phyloP scores from a whole-genome alignment of 2,888 invertebrate genomes.

The Cyclophora albipunctata region DNA sequence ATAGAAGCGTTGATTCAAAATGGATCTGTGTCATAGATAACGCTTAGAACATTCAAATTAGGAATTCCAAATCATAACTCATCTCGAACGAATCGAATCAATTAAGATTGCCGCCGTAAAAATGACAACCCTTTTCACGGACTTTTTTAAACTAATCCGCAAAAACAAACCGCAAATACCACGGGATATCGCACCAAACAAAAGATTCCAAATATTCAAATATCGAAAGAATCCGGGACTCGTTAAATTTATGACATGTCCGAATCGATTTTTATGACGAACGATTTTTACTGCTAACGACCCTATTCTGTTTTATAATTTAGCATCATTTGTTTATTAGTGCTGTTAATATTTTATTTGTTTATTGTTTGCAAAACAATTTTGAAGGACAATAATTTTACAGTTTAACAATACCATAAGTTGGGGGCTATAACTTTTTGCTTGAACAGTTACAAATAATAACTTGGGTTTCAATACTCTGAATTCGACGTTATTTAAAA shows the following conservation, averaged over 20 bases:
- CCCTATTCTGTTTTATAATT: slow-evolving; percentile 8
- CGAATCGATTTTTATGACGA: slow-evolving; percentile 41
- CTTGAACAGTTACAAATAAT: no score
- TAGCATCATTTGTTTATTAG: not conserved
- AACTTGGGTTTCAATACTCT: no score
- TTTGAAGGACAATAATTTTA: no score
- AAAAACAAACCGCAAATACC: slow-evolving; percentile 51
- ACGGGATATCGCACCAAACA: slow-evolving; percentile 31
- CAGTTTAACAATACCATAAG: no score
- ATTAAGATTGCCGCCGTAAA: slow-evolving; percentile 25
- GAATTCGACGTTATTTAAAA: no score
- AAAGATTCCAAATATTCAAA: slow-evolving; percentile 22
- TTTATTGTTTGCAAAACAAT: no score
- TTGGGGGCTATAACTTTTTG: no score
- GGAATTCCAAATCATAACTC: slow-evolving; percentile 4
- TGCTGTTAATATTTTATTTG: no score
- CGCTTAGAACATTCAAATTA: no score
- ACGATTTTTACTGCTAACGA: slow-evolving; percentile 13
- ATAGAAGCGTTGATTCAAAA: no score
- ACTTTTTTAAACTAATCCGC: slow-evolving; percentile 30
- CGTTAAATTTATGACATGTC: slow-evolving; percentile 47
- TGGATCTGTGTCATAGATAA: not conserved
- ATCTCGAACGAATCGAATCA: slow-evolving; percentile 22
- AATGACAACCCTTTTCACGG: slow-evolving; percentile 48
- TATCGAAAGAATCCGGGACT: slow-evolving; percentile 28